A percentile compares a stretch with the other conserved stretches of the same genome.
These are phyloP conservation scores for Odontamblyopus lacepedii DNA, from an alignment of 2,797 vertebrate genomes.

Conservation along the genomic window DNA sequence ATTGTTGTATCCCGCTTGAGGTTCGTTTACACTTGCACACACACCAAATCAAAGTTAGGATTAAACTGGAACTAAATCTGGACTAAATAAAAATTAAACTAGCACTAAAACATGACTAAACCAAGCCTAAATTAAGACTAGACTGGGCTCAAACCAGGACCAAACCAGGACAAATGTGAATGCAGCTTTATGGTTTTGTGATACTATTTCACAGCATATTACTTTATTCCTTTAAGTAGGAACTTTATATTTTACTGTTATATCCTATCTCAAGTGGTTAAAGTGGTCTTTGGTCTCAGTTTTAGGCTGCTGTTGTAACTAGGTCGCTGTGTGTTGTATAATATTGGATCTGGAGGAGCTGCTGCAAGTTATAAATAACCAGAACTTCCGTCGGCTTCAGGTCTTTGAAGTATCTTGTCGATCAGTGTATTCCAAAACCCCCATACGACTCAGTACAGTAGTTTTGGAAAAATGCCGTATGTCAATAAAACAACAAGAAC, in stretches of 20 bases:
- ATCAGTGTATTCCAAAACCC: slow-evolving; percentile 54
- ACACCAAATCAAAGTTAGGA: not conserved
- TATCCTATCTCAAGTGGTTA: not conserved
- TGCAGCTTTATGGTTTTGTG: not conserved
- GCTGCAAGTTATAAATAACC: slow-evolving; percentile 72
- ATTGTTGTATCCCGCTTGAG: too few relatives aligned
- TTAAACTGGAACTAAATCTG: not conserved
- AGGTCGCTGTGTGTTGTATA: slow-evolving; percentile 71
- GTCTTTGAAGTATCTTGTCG: slow-evolving; percentile 60
- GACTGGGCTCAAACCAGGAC: not conserved
- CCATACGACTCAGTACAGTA: slow-evolving; percentile 36
- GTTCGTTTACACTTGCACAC: not conserved
- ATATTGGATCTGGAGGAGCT: slow-evolving; percentile 61
- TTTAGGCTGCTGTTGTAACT: slow-evolving; percentile 59
- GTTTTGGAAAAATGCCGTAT: slow-evolving; percentile 35
- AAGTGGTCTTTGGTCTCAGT: not conserved
- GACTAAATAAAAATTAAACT: not conserved
- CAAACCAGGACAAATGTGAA: not conserved
- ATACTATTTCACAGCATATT: not conserved
- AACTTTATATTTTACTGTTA: not conserved
- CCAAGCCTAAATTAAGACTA: not conserved
- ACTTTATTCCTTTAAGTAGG: not conserved
- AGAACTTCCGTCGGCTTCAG: slow-evolving; percentile 51
- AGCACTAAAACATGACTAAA: not conserved
- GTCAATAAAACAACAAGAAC: slow-evolving; percentile 9